Evolutionary conservation across 2,113 vertebrate genomes (phyloP).

Genomic region (Symphodus melops): DNA sequence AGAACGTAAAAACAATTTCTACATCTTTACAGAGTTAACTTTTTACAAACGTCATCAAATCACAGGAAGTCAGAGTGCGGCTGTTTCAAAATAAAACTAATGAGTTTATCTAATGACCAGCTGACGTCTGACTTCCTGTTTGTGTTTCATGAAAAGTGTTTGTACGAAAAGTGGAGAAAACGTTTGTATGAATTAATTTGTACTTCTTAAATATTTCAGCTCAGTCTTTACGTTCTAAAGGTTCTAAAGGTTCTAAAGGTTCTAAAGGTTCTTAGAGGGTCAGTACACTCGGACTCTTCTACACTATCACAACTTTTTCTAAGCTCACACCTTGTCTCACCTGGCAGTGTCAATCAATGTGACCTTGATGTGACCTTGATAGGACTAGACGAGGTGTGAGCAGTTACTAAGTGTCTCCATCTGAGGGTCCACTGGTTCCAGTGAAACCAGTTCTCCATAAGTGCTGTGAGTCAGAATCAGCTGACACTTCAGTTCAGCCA

Average conservation of each 20-base stretch:
- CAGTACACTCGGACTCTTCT: conserved; percentile 38
- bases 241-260: conserved; percentile 51
- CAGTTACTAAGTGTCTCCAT: neutral
- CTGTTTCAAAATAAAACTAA: too few relatives aligned
- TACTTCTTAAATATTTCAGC: conserved; percentile 46
- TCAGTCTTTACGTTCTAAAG: conserved; percentile 48
- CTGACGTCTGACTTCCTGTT: conserved; percentile 38
- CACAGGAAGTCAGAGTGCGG: conserved; percentile 29
- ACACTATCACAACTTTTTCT: conserved; percentile 25
- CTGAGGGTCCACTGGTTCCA: conserved; percentile 28
- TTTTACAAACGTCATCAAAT: conserved; percentile 38
- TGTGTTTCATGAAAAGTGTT: neutral
- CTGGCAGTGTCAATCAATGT: too few relatives aligned
- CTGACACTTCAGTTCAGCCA: neutral
- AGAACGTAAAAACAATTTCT: conserved; percentile 54
- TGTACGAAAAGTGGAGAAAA: conserved; percentile 2
- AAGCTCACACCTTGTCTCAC: neutral
- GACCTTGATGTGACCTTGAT: too few relatives aligned
- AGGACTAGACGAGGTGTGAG: neutral
- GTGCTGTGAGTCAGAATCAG: conserved; percentile 29
- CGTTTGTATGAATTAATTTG: conserved; percentile 24
- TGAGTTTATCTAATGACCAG: neutral
- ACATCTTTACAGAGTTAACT: conserved; percentile 53
- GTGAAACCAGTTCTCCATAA: conserved; percentile 23
- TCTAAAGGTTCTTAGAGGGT: conserved; percentile 51